Evolutionary conservation across 2,888 invertebrate genomes (phyloP).

Genomic region (Ormyrus thymus): DNA sequence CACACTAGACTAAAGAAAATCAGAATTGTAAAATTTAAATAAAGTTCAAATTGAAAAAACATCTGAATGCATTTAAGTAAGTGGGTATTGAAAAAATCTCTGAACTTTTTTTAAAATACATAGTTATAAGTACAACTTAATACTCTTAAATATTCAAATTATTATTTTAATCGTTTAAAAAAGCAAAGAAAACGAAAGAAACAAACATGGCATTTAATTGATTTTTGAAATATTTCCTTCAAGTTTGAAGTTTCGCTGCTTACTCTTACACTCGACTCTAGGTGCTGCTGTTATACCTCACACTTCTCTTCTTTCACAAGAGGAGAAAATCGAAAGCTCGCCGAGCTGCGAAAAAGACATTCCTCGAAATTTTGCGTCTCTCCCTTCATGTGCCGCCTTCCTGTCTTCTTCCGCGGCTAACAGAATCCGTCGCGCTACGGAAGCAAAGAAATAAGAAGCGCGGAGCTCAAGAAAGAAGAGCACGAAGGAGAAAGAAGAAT

Average conservation of each 20-base stretch:
- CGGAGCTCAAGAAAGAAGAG: too few species aligned
- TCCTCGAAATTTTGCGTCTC: constrained; percentile 60
- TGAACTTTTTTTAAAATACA: too few species aligned
- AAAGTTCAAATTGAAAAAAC: too few species aligned
- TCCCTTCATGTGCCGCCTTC: constrained; percentile 17
- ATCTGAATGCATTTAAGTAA: too few species aligned
- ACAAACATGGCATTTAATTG: neutral
- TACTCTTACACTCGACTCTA: neutral
- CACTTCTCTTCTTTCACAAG: too few species aligned
- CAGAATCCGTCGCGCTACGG: constrained; percentile 41
- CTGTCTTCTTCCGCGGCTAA: neutral
- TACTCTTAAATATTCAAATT: too few species aligned
- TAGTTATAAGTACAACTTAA: too few species aligned
- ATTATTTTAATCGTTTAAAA: too few species aligned
- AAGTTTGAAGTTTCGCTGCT: constrained; percentile 2
- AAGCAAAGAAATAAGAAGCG: constrained; percentile 60
- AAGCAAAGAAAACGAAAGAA: too few species aligned
- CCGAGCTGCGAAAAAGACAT: constrained; percentile 66
- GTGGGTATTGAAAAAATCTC: too few species aligned
- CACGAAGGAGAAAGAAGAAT: constrained; percentile 18
- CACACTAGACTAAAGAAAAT: too few species aligned
- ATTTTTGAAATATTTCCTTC: constrained; percentile 2
- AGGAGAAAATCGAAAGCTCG: constrained; percentile 64
- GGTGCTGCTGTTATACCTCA: neutral
- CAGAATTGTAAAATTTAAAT: too few species aligned